These are phyloP conservation scores for Diceros bicornis DNA, from an alignment of 2,797 vertebrate species.

Conservation along the genomic window DNA sequence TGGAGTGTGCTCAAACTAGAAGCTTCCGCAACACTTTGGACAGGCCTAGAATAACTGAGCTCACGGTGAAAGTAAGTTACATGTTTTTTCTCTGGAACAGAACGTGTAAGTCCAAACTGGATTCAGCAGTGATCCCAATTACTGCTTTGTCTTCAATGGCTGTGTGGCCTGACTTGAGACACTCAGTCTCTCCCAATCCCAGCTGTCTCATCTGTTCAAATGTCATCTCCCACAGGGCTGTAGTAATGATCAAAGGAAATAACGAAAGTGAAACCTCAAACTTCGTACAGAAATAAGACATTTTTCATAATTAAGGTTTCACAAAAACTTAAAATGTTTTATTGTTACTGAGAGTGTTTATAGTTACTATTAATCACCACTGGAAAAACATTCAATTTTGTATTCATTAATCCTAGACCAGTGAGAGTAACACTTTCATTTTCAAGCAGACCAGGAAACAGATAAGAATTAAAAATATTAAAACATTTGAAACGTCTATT, in stretches of 20 bases:
- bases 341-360: not conserved
- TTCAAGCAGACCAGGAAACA: slow-evolving; percentile 23
- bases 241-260: not conserved
- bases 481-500: not conserved
- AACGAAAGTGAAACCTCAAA: not conserved
- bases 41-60: not conserved
- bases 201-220: not conserved
- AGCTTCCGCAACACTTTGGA: not conserved
- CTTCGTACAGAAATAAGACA: not conserved
- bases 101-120: not conserved
- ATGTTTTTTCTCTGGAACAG: not conserved
- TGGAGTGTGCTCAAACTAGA: not conserved
- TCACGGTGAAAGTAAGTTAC: not conserved
- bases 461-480: not conserved
- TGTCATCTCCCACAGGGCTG: not conserved
- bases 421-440: not conserved
- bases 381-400: not conserved
- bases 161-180: not conserved
- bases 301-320: slow-evolving; percentile 30
- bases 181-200: not conserved
- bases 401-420: not conserved
- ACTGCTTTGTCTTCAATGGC: not conserved
- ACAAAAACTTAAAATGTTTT: slow-evolving; percentile 3
- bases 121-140: not conserved
- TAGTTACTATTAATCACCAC: not conserved